These are phyloP conservation scores for Chrysomallon squamiferum DNA, from an alignment of 1,140 invertebrate genomes.

Conservation along the genomic window DNA sequence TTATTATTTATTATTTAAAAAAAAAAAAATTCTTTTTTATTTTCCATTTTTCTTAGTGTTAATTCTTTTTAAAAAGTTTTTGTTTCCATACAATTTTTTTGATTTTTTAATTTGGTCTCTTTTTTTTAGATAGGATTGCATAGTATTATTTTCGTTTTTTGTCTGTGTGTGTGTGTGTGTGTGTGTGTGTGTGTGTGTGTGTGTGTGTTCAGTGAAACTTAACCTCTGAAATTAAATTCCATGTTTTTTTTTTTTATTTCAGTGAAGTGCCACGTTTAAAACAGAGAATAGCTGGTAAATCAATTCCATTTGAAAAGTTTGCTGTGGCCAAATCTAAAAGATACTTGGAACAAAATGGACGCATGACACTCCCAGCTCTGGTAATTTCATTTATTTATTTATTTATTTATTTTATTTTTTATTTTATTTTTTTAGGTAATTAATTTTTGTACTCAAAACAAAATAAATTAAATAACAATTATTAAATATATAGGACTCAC, in stretches of 20 bases:
- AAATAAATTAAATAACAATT: not conserved
- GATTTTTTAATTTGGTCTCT: too few species aligned
- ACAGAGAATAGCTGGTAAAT: constrained; percentile 93
- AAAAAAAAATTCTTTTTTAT: too few species aligned
- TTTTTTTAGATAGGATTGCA: too few species aligned
- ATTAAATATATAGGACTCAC: too few species aligned
- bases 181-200: too few species aligned
- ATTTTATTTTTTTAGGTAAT: too few species aligned
- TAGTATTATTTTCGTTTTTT: too few species aligned
- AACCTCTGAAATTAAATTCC: not conserved
- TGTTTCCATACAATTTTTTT: too few species aligned
- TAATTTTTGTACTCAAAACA: not conserved
- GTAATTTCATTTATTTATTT: constrained; percentile 46
- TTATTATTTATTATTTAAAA: too few species aligned
- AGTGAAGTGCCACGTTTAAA: constrained; percentile 82
- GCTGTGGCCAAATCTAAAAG: constrained; percentile 82
- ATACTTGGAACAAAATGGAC: constrained; percentile 77
- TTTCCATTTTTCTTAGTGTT: too few species aligned
- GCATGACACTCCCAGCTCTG: constrained; percentile 80
- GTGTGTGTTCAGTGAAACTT: not conserved
- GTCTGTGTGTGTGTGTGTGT: too few species aligned
- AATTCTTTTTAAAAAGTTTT: too few species aligned
- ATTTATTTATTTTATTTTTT: not conserved
- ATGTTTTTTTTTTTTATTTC: constrained; percentile 36
- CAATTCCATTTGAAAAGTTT: constrained; percentile 96